Percentiles rank a stretch among this genome's conserved stretches.
Evolutionary conservation across 1,140 invertebrate species (phyloP).

Genomic region (Battus philenor): DNA sequence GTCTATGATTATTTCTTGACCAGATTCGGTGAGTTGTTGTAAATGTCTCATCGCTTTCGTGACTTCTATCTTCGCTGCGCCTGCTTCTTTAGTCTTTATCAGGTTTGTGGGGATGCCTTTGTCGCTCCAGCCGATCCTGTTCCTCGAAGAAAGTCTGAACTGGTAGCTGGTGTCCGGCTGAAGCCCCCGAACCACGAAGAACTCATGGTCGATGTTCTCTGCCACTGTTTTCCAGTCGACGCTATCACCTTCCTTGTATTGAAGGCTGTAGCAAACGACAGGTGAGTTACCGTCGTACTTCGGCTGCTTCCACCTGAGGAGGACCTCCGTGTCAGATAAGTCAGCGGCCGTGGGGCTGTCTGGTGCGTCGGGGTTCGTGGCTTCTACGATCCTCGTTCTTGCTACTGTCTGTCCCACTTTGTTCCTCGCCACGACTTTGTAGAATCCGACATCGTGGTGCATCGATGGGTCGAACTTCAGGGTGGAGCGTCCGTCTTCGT

Average conservation of each 20-base stretch:
- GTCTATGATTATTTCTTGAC: constrained; percentile 82
- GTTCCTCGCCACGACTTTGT: constrained; percentile 96
- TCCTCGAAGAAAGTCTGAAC: constrained; percentile 92
- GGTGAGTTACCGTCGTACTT: constrained; percentile 89
- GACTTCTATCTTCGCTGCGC: constrained; percentile 83
- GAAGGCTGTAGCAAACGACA: constrained; percentile 89
- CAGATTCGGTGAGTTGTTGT: constrained; percentile 88
- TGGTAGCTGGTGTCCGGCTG: constrained; percentile 88
- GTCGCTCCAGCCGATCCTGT: constrained; percentile 95
- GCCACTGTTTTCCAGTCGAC: constrained; percentile 91
- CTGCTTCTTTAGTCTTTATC: constrained; percentile 81
- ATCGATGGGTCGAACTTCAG: constrained; percentile 85
- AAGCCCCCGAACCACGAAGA: constrained; percentile 89
- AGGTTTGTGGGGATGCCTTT: constrained; percentile 84
- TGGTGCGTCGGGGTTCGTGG: constrained; percentile 86
- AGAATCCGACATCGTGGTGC: constrained; percentile 91
- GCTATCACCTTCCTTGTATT: constrained; percentile 85
- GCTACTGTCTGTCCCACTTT: constrained; percentile 86
- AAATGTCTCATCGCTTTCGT: constrained; percentile 88
- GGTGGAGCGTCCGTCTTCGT: constrained; percentile 86
- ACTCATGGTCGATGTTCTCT: constrained; percentile 95
- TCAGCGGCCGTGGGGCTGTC: constrained; percentile 91
- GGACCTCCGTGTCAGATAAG: constrained; percentile 89
- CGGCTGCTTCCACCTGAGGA: constrained; percentile 92
- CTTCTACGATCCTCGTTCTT: constrained; percentile 83